phyloP scores from a whole-genome alignment of 2,797 vertebrate species.

The Eulemur coronatus region DNA sequence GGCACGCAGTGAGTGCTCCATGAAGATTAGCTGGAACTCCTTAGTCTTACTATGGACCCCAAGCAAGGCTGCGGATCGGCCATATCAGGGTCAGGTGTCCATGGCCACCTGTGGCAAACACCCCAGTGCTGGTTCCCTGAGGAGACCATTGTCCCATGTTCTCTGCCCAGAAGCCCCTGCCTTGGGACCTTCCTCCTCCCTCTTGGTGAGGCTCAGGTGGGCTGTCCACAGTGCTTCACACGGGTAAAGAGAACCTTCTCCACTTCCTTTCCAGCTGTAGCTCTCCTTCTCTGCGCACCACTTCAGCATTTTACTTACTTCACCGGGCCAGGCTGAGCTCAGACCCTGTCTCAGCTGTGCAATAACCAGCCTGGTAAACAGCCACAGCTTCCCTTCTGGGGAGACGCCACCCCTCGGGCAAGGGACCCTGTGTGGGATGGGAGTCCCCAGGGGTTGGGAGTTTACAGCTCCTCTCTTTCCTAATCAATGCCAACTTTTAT shows the following conservation, averaged over 20 bases:
- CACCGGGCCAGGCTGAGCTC: neutral
- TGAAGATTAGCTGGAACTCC: accelerated
- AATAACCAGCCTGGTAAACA: no score
- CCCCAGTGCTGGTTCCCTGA: neutral
- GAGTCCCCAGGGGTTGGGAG: neutral
- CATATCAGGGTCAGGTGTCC: neutral
- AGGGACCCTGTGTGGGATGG: no score
- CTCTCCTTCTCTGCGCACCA: neutral
- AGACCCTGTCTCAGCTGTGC: neutral
- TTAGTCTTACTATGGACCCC: neutral
- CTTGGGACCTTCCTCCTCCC: neutral
- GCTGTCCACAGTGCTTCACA: neutral
- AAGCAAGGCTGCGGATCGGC: neutral
- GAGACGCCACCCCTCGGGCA: neutral
- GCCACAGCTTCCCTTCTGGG: neutral
- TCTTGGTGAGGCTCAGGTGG: neutral
- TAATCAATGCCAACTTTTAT: neutral
- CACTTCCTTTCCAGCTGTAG: neutral
- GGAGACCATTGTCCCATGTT: neutral
- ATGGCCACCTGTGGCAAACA: neutral
- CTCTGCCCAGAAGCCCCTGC: neutral
- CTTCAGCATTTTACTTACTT: neutral
- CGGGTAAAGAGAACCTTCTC: neutral
- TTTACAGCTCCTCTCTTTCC: neutral
- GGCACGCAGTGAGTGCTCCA: neutral